Evolutionary conservation across 2,797 vertebrate genomes (phyloP).

Genomic region (Sternotherus odoratus): DNA sequence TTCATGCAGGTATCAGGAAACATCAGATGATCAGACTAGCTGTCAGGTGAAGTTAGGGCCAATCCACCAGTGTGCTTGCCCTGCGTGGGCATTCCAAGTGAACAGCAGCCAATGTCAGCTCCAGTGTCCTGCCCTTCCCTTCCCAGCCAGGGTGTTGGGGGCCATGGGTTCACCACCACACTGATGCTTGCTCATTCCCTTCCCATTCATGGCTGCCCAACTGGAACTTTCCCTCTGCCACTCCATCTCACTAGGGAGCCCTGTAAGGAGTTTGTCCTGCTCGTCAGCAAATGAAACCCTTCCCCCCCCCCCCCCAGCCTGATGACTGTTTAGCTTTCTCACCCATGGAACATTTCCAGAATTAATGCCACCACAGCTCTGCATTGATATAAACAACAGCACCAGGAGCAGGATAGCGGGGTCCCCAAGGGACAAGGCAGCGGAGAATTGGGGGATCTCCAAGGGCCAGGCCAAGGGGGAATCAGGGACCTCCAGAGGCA

Average conservation of each 20-base stretch:
- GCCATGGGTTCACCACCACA: background rate
- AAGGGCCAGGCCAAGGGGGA: background rate
- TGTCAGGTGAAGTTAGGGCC: background rate
- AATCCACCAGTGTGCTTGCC: background rate
- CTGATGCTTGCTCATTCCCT: background rate
- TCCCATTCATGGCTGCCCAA: background rate
- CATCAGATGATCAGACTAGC: background rate
- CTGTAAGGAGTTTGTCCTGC: too few species aligned
- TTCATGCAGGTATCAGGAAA: background rate
- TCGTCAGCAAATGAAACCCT: too few species aligned
- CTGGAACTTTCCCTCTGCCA: background rate
- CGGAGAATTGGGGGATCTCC: too few species aligned
- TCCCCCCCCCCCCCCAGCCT: too few species aligned
- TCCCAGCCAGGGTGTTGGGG: background rate
- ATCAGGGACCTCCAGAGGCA: background rate
- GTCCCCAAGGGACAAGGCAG: too few species aligned
- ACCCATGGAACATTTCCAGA: background rate
- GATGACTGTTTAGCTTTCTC: background rate
- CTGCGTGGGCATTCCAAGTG: background rate
- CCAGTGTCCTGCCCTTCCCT: background rate
- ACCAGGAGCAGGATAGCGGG: background rate
- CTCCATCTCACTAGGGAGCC: background rate
- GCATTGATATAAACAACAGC: background rate
- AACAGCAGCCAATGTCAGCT: background rate
- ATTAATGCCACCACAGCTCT: background rate